Conservation (phyloP, 2,797 vertebrate species). For the Muscicapa striata region DNA sequence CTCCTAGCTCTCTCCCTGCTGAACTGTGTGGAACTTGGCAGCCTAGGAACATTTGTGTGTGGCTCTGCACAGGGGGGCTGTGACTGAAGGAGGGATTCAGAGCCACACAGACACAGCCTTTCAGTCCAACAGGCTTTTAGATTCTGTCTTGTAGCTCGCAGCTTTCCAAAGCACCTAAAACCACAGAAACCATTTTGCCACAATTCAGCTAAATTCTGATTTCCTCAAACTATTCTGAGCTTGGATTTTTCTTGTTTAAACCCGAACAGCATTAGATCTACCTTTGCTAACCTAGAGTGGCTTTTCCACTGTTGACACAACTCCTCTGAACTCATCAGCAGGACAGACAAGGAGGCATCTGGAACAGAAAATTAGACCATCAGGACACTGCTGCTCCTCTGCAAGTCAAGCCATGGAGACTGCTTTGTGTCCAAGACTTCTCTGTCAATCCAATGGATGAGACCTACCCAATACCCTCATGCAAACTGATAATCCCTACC, state of each 20-base stretch:
- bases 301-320: background rate
- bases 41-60: accelerated
- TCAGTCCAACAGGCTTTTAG: background rate
- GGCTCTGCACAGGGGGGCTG: background rate
- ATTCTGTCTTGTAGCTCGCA: background rate
- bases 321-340: slow-evolving; percentile 27
- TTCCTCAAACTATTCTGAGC: background rate
- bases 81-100: background rate
- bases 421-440: background rate
- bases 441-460: background rate
- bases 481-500: background rate
- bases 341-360: background rate
- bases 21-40: background rate
- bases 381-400: background rate
- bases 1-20: background rate
- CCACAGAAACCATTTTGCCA: background rate
- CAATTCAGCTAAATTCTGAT: background rate
- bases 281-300: slow-evolving; percentile 16
- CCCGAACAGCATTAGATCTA: background rate
- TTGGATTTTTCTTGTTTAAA: background rate
- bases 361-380: slow-evolving; percentile 14
- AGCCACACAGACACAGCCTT: background rate
- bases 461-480: background rate
- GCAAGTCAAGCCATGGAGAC: background rate
- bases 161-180: background rate